Evolutionary conservation across 2,113 vertebrate species (phyloP), one percentile per base, ranked within the genome.

Genomic region (Acanthochromis polyacanthus): DNA sequence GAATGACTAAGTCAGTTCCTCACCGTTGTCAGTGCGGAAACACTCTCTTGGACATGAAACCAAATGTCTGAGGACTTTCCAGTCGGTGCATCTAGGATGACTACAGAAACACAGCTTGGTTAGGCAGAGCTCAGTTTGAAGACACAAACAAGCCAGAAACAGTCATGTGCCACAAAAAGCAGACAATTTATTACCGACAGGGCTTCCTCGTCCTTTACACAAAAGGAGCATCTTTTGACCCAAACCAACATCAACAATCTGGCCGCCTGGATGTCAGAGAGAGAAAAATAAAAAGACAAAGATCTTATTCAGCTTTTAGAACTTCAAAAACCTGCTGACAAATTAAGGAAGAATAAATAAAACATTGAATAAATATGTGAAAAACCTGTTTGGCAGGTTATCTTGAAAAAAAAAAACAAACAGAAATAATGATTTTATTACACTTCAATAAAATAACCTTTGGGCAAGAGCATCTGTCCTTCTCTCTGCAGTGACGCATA

Each of bases 401-500:
- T 48, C 3, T 25, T 2, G 3, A 25, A 25, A 11, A 71, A 51
- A 70, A 45, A 1, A 43, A 57, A 68, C 2, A 52, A 12, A 63
- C 28, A 68, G n/a, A 9, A 79, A 52, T 11, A 66, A 25, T 28
- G 30, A 30, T 4, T 78, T 28, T 48, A 19, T 62, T 15, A 23
- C 25, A 23, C 3, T 70, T 7, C 5, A 10, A 46, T 23, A 15
- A 61, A 3, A 22, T 1, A 30, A 95, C 95, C 95, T 94, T 91
- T 89, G 1, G 95, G 94, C 59, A 91, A 7, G 19, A 95, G 92
- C 80, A 94, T 78, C 66, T 93, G 90, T 80, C 89, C 94, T 81
- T 96, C 95, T 89, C 94, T 90, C 79, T 96, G 95, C 57, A 96
- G 91, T 0, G 95, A 95, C 17, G 95, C 94, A 22, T 95, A 96